Base-by-base conservation (phyloP, 2,797 vertebrate species). In the Acanthopagrus latus region DNA sequence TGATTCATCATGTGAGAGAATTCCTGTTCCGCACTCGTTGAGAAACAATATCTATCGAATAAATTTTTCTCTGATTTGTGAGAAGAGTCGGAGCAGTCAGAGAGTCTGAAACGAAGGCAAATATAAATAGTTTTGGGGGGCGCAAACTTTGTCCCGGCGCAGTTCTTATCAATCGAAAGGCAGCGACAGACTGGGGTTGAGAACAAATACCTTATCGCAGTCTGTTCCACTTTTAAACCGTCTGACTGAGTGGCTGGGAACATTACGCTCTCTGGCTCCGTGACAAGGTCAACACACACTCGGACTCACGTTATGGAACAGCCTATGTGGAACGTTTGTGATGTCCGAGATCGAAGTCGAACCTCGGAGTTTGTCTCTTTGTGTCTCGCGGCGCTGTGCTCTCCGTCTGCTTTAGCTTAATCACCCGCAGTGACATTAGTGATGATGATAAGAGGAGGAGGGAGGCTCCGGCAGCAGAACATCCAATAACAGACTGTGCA, bases 401-500 rank as follows among this genome's bases (percentile, higher is more conserved):
- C 55, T 23, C 7, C n/a, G 55, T 57, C 51, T 58, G 6, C 8
- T 76, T 59, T 57, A 14, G 65, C 23, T 38, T 63, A 38, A 69
- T 52, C 3, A 33, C 16, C n/a, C 33, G 2, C 29, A 2, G 12
- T 43, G 66, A 64, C 52, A 71, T 70, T 51, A 56, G 43, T 48
- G 74, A 57, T 74, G 72, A 47, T 76, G 82, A 86, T 80, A 43
- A 64, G 63, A 85, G 82, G 75, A 71, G 71, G 82, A 81, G 71
- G 81, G 83, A 79, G 78, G 71, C 68, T 89, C 76, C 70, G 57
- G 73, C 50, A 74, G 72, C 82, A 82, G 68, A 87, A 85, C 88
- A 85, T 87, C 86, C 88, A 92, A 90, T 84, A 86, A 88, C 86
- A 90, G 85, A 89, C 88, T 76, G 88, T 81, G 87, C 85, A 63